phyloP scores from a whole-genome alignment of 2,797 vertebrate species.

The Pelodytes ibericus region DNA sequence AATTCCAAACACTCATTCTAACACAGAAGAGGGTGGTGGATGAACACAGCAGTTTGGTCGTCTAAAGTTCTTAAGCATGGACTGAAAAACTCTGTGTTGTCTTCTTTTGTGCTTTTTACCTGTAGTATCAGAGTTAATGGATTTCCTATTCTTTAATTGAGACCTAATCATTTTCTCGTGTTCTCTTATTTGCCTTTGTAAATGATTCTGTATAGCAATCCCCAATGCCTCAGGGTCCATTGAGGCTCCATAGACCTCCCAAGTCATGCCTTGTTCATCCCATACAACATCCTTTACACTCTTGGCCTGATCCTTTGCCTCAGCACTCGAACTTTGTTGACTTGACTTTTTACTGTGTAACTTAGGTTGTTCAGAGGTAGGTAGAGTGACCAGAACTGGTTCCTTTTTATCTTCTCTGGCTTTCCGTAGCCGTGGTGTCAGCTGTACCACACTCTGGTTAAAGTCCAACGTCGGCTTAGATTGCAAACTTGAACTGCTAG shows the following conservation, averaged over 20 bases:
- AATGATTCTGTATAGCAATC: constrained; percentile 95
- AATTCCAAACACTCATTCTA: constrained; percentile 74
- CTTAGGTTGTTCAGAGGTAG: constrained; percentile 61
- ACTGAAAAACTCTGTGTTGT: constrained; percentile 88
- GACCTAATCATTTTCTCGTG: constrained; percentile 86
- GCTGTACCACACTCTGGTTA: constrained; percentile 52
- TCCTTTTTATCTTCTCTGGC: constrained; percentile 62
- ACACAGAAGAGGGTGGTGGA: constrained; percentile 86
- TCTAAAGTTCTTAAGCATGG: constrained; percentile 92
- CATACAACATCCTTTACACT: constrained; percentile 89
- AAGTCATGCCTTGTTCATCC: constrained; percentile 98
- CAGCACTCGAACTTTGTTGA: constrained; percentile 54
- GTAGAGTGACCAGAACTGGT: constrained; percentile 53
- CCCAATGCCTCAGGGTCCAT: constrained; percentile 93
- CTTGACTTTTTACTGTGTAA: constrained; percentile 66
- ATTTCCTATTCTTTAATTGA: constrained; percentile 80
- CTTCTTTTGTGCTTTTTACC: constrained; percentile 87
- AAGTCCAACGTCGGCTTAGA: constrained; percentile 29
- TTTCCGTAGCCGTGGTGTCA: constrained; percentile 52
- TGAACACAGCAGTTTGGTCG: constrained; percentile 90
- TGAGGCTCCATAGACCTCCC: constrained; percentile 97
- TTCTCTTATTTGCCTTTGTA: constrained; percentile 96
- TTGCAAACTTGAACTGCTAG: constrained; percentile 55
- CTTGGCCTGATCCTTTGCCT: constrained; percentile 69
- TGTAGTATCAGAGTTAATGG: constrained; percentile 78